Percentiles rank a stretch among this genome's conserved stretches.
These are phyloP conservation scores for Brachypteracias leptosomus DNA, from an alignment of 2,113 vertebrate genomes.

Conservation along the genomic window DNA sequence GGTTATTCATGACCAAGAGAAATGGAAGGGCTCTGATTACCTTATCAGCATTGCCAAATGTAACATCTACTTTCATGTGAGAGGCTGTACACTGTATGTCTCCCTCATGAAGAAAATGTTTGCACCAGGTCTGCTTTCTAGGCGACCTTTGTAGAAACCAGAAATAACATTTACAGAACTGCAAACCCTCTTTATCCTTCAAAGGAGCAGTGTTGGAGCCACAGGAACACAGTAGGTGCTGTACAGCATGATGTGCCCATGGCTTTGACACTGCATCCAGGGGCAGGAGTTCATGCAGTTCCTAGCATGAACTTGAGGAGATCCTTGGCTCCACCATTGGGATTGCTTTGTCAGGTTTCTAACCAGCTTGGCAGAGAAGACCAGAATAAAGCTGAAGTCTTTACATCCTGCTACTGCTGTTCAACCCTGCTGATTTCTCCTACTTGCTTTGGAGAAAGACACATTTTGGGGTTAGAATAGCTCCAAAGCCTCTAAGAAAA, in stretches of 20 bases:
- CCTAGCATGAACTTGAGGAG: background rate
- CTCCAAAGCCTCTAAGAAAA: background rate
- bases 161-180: background rate
- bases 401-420: background rate
- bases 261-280: background rate
- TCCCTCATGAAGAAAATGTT: background rate
- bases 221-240: background rate
- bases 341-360: background rate
- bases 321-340: background rate
- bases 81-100: background rate
- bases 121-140: background rate
- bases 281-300: background rate
- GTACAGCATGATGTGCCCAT: accelerated
- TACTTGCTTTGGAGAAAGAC: background rate
- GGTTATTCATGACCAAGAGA: background rate
- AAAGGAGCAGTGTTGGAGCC: background rate
- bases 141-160: background rate
- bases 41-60: background rate
- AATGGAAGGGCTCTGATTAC: background rate
- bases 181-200: background rate
- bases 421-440: background rate
- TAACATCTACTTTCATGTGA: background rate
- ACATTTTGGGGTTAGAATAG: background rate
- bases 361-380: background rate
- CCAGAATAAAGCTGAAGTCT: background rate